Base-by-base conservation (phyloP, 2,888 invertebrate species). In the Silvanus unidentatus region DNA sequence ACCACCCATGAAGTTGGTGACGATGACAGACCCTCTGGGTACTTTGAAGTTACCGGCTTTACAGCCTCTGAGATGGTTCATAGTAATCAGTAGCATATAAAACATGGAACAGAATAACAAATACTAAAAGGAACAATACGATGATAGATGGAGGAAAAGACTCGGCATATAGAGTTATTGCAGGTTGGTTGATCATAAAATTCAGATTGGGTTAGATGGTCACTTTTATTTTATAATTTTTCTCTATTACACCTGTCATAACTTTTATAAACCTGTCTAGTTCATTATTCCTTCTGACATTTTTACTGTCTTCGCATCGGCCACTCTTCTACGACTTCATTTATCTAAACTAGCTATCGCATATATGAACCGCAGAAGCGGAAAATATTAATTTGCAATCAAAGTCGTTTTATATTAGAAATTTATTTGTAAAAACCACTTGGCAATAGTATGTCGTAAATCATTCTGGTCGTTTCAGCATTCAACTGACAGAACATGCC, bases 1-100 rank as follows among this genome's bases (percentile, higher is more conserved):
- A 69, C 74, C 74, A 73, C 74, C 74, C 74, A 73, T 72, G 70
- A 71, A 63, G 74, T 60, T 66, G 65, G 71, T 70, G 73, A 72
- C 71, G 73, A 72, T 71, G 73, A 73, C 72, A 70, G 71, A 67
- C 65, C 65, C 66, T 68, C 62, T 60, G 58, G 61, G 59, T 53
- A 55, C 70, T 72, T 73, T 72, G 70, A 70, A 64, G 64, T 44
- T 52, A 62, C 69, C 70, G 67, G 60, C 61, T 51, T 48, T 55
- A 57, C 59, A 52, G 47, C 54, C 45, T 53, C 54, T 47, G 45
- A 55, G 55, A 57, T 55, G 62, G 56, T 55, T 55, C 55, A 50
- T 49, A 57, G 64, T 65, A 70, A 71, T 71, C 71, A 65, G 71
- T 69, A 71, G 70, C 68, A 60, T 59, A 60, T 54, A 59, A 60